phyloP scores from a whole-genome alignment of 2,888 invertebrate genomes.

The Lasius platythorax region DNA sequence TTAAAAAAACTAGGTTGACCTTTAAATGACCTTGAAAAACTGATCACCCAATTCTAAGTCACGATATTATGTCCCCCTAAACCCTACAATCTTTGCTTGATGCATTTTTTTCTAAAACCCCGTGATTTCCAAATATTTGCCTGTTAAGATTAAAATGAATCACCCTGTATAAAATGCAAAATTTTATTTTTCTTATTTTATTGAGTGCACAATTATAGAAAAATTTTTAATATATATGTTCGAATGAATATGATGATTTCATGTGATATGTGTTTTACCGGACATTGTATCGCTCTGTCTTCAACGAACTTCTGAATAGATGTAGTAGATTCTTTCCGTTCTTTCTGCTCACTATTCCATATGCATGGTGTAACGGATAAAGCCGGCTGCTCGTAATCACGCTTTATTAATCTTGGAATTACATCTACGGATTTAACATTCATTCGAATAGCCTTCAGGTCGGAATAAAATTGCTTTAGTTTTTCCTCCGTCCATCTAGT shows the following conservation, averaged over 20 bases:
- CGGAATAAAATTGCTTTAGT: slow-evolving; percentile 88
- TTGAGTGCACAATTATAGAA: slow-evolving; percentile 15
- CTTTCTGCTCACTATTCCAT: slow-evolving; percentile 81
- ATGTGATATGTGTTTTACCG: slow-evolving; percentile 86
- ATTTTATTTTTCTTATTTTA: slow-evolving; percentile 6
- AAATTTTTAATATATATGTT: slow-evolving; percentile 1
- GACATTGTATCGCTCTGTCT: slow-evolving; percentile 91
- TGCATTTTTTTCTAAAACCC: no score
- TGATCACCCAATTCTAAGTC: no score
- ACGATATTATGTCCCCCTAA: no score
- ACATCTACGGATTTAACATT: slow-evolving; percentile 60
- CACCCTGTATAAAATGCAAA: slow-evolving; percentile 33
- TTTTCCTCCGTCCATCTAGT: slow-evolving; percentile 90
- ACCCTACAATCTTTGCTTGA: no score
- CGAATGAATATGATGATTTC: neutral
- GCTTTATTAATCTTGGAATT: slow-evolving; percentile 69
- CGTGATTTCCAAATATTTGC: no score
- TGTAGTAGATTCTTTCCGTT: slow-evolving; percentile 87
- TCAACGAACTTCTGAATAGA: slow-evolving; percentile 90
- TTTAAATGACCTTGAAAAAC: no score
- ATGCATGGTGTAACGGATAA: slow-evolving; percentile 61
- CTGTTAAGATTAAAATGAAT: no score
- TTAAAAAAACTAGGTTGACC: no score
- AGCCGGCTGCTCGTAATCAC: slow-evolving; percentile 65
- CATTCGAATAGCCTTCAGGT: slow-evolving; percentile 86